Percentiles rank a stretch among this genome's conserved stretches.
Evolutionary conservation across 2,888 invertebrate species (phyloP).

Genomic region (Ochropleura plecta): DNA sequence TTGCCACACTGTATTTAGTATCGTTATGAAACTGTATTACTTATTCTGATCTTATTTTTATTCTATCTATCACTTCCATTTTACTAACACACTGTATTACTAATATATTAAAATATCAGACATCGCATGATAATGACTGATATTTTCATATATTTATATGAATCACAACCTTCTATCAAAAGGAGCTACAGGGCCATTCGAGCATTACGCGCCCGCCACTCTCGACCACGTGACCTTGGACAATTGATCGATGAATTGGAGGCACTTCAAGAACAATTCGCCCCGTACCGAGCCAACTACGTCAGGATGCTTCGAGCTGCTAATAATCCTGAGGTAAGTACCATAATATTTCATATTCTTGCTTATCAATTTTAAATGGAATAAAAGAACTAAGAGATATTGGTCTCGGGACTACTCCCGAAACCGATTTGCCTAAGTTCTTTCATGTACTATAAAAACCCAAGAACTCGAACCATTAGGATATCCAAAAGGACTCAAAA

Average conservation of each 20-base stretch:
- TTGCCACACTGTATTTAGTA: neutral
- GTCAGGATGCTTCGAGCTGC: slow-evolving; percentile 71
- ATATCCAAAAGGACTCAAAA: neutral
- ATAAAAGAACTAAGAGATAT: neutral
- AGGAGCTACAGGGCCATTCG: slow-evolving; percentile 70
- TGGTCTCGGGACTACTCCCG: no score
- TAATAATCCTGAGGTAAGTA: slow-evolving; percentile 67
- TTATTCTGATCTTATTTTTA: slow-evolving; percentile 24
- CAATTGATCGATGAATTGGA: slow-evolving; percentile 78
- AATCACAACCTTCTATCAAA: slow-evolving; percentile 24
- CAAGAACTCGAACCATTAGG: neutral
- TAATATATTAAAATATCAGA: slow-evolving; percentile 38
- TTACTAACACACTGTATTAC: slow-evolving; percentile 27
- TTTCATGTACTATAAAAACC: no score
- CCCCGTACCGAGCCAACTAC: slow-evolving; percentile 74
- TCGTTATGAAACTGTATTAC: slow-evolving; percentile 9
- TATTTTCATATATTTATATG: slow-evolving; percentile 30
- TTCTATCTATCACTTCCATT: slow-evolving; percentile 16
- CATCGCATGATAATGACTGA: slow-evolving; percentile 23
- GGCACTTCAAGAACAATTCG: slow-evolving; percentile 75
- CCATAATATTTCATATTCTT: neutral
- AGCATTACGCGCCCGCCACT: slow-evolving; percentile 69
- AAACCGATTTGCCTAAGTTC: no score
- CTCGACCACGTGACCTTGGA: slow-evolving; percentile 77
- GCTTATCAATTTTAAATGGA: neutral